phyloP scores from a whole-genome alignment of 92 coral and sea anemone genomes.

The Pocillopora grandis region DNA sequence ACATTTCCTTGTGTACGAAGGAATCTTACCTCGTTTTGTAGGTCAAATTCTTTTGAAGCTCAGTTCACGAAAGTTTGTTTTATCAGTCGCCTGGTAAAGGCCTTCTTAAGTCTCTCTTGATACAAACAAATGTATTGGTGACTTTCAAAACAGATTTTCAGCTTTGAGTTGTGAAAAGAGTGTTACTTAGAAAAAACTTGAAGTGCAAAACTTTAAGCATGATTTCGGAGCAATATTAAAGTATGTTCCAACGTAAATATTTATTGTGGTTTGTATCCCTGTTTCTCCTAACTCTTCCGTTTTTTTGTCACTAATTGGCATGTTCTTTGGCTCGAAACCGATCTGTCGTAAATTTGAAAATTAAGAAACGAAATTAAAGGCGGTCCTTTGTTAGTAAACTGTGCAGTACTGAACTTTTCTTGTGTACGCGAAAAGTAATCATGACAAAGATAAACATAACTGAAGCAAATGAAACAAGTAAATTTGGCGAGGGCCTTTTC shows the following conservation, averaged over 20 bases:
- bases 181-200: neutral
- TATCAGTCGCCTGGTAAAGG: neutral
- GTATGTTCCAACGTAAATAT: slow-evolving; percentile 26
- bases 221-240: slow-evolving; percentile 25
- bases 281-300: slow-evolving; percentile 1
- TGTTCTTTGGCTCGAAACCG: neutral
- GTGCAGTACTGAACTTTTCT: no score
- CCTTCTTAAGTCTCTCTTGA: neutral
- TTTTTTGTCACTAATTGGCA: slow-evolving; percentile 8
- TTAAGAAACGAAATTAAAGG: neutral
- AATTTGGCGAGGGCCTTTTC: no score
- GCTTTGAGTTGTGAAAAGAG: slow-evolving; percentile 14
- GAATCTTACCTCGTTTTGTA: slow-evolving; percentile 18
- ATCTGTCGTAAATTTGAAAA: neutral
- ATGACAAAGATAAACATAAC: no score
- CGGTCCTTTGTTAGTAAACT: no score
- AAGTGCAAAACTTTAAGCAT: neutral
- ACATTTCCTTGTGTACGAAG: slow-evolving; percentile 24
- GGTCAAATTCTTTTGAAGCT: slow-evolving; percentile 39
- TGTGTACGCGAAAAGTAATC: no score
- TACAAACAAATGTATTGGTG: neutral
- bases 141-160: slow-evolving; percentile 16
- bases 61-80: slow-evolving; percentile 23
- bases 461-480: no score
- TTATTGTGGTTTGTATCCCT: neutral